Conservation (phyloP, 2,888 invertebrate genomes). For the Liopterus haemorrhoidalis region DNA sequence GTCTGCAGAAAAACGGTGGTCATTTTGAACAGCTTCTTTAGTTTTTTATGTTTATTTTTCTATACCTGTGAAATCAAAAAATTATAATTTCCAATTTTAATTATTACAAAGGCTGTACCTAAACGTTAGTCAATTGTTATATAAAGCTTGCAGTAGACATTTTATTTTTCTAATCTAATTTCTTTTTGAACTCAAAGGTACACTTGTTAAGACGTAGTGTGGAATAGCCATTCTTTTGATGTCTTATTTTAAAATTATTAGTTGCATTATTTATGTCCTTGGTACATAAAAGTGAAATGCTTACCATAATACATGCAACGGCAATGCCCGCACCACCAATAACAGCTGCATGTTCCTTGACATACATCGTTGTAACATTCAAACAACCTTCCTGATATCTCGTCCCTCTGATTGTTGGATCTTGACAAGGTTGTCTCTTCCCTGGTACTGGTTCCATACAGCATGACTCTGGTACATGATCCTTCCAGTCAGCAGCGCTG, state of each 20-base stretch:
- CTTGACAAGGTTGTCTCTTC: conserved; percentile 54
- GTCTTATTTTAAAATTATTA: neutral
- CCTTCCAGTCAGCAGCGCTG: conserved; percentile 70
- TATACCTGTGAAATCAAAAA: no score
- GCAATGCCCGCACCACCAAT: conserved; percentile 77
- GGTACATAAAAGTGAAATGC: conserved; percentile 29
- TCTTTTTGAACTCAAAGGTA: no score
- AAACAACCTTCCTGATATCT: conserved; percentile 73
- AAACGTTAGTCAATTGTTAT: no score
- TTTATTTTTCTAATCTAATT: no score
- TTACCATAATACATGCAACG: conserved; percentile 80
- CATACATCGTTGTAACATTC: conserved; percentile 60
- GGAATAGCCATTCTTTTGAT: neutral
- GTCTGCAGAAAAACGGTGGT: no score
- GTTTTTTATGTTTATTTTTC: no score
- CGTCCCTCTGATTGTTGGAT: conserved; percentile 54
- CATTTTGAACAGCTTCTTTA: no score
- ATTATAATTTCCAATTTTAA: no score
- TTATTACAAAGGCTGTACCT: no score
- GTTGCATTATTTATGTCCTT: neutral
- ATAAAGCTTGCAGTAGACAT: no score
- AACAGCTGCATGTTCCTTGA: conserved; percentile 71
- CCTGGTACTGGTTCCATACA: conserved; percentile 59
- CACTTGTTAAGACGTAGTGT: no score
- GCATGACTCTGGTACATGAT: conserved; percentile 67